Conservation (phyloP, 2,888 invertebrate genomes). For the Tipula vernalis region DNA sequence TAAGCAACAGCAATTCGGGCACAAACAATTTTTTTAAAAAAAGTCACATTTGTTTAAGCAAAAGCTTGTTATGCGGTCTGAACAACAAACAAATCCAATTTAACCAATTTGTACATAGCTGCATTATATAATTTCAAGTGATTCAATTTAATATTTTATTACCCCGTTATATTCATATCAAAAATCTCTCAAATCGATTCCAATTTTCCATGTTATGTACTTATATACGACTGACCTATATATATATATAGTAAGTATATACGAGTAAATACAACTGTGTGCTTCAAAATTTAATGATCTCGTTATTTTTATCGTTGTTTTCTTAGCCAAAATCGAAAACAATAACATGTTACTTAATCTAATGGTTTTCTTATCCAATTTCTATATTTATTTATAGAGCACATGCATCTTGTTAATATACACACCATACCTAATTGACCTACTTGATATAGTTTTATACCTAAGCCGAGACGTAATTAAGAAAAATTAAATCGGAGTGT, state of each 20-base stretch:
- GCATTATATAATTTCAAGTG: not conserved
- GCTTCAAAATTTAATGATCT: not conserved
- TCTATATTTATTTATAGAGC: not conserved
- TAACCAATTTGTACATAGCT: not conserved
- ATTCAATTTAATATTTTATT: not conserved
- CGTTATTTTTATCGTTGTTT: not conserved
- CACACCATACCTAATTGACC: not conserved
- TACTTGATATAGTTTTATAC: not conserved
- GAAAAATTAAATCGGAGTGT: not conserved
- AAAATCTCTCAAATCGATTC: not conserved
- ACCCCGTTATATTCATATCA: not conserved
- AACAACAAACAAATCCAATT: not conserved
- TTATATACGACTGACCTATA: not conserved
- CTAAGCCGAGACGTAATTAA: not conserved
- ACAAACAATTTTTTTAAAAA: no score
- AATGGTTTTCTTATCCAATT: not conserved
- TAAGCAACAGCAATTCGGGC: no score
- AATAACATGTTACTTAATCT: not conserved
- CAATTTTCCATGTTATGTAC: not conserved
- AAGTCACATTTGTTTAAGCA: not conserved
- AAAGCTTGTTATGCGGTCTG: not conserved
- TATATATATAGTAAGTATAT: not conserved
- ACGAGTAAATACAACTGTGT: not conserved
- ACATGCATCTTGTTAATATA: not conserved
- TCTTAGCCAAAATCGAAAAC: not conserved